phyloP scores from a whole-genome alignment of 2,888 invertebrate genomes.

The Hipparchia semele region DNA sequence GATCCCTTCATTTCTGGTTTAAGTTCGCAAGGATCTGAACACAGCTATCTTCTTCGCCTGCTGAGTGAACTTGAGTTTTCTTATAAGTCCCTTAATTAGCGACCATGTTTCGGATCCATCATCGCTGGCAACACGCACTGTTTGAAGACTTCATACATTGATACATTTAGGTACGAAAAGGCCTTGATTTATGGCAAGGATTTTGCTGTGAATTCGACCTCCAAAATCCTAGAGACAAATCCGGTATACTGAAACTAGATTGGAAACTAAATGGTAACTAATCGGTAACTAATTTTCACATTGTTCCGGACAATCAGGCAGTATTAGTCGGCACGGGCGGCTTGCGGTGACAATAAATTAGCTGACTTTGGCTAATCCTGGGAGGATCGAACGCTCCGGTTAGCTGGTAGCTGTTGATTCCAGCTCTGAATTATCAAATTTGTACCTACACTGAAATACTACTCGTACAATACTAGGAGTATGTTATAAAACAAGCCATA shows the following conservation, averaged over 20 bases:
- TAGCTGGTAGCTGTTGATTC: slow-evolving; percentile 2
- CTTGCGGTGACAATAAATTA: slow-evolving; percentile 16
- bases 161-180: no score
- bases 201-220: not conserved
- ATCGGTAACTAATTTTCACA: slow-evolving; percentile 34
- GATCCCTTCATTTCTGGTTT: no score
- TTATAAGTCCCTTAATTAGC: no score
- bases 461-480: not conserved
- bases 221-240: not conserved
- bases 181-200: not conserved
- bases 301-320: slow-evolving; percentile 29
- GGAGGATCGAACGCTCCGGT: slow-evolving; percentile 3
- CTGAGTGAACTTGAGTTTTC: no score
- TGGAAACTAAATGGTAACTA: slow-evolving; percentile 18
- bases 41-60: no score
- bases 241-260: not conserved
- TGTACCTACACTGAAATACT: not conserved
- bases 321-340: slow-evolving; percentile 24
- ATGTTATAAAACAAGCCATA: not conserved
- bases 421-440: not conserved
- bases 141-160: no score
- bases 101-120: no score
- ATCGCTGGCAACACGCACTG: no score
- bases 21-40: no score
- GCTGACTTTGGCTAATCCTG: slow-evolving; percentile 4